Base-by-base conservation (phyloP, 1,140 invertebrate genomes). In the Manduca sexta region DNA sequence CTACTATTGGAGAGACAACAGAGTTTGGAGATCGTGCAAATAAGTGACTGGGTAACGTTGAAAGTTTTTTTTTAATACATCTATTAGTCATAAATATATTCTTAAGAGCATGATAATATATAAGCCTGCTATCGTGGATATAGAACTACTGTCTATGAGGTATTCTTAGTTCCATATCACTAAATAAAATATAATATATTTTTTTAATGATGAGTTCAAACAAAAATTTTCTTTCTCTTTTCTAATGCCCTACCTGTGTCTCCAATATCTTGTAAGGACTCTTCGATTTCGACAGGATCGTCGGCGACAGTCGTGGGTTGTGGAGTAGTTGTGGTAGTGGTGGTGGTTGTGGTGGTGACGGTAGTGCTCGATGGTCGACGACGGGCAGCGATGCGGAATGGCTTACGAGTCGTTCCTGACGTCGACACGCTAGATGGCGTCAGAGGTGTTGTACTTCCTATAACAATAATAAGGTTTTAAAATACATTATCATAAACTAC, bases 221-320 rank as follows among this genome's bases (percentile, higher is more conserved):
- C 5, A 35, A 12, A 1, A 35, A n/a, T n/a, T 35, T 11, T n/a
- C 5, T 4, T 35, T 35, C 1, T 35, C n/a, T 14, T 1, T 35
- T 3, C n/a, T 34, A 34, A 7, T 5, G 21, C 8, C 21, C 37
- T 60, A 82, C 80, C 78, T 16, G 52, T 70, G 39, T 82, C 80
- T 10, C 69, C 73, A 44, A 84, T 69, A 45, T 82, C 76, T 31
- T 82, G 80, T 16, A 84, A 48, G 0, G 53, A 64, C 41, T 84
- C 80, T 11, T 80, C 76, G 35, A 45, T 34, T 1, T 35, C 43
- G 13, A 34, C 14, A 7, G 31, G 30, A n/a, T 66, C 73, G 6
- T 70, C 29, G 0, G 61, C 39, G 11, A 41, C 40, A 1, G 60
- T 59, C 2, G 65, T 62, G 12, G 60, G 37, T 18, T 53, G 48